These are phyloP conservation scores for Seriola quinqueradiata DNA, from an alignment of 2,113 vertebrate species.

Conservation along the genomic window DNA sequence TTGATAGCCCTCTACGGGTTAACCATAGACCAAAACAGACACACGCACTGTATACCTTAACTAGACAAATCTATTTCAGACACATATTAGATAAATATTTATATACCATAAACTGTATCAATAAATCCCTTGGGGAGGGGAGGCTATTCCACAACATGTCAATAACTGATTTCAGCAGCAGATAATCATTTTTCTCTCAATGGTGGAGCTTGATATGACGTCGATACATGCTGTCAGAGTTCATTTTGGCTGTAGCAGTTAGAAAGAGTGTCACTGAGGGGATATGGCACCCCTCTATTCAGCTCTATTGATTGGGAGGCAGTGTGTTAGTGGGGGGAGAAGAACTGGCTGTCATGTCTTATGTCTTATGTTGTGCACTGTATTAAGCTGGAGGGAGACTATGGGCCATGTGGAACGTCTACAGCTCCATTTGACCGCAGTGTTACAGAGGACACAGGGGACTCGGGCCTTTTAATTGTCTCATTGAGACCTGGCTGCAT, in stretches of 20 bases:
- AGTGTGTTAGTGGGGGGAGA: constrained; percentile 55
- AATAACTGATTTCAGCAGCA: constrained; percentile 98
- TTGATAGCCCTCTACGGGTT: constrained; percentile 89
- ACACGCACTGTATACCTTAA: constrained; percentile 81
- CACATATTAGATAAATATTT: constrained; percentile 99
- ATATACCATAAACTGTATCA: constrained; percentile 96
- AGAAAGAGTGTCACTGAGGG: constrained; percentile 54
- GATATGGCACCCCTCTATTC: constrained; percentile 74
- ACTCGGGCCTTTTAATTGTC: constrained; percentile 88
- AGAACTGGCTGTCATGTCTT: constrained; percentile 63
- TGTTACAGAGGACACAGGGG: constrained; percentile 85
- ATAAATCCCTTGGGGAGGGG: constrained; percentile 87
- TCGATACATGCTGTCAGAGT: constrained; percentile 90
- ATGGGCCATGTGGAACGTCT: constrained; percentile 45
- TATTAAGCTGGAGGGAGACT: constrained; percentile 58
- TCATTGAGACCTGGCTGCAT: constrained; percentile 86
- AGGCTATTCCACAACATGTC: constrained; percentile 94
- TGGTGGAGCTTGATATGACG: constrained; percentile 90
- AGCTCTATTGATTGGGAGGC: constrained; percentile 72
- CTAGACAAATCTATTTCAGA: constrained; percentile 91
- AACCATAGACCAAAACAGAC: constrained; percentile 84
- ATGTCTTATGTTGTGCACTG: constrained; percentile 42
- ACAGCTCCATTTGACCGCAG: constrained; percentile 75
- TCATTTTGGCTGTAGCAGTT: constrained; percentile 79
- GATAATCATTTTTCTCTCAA: constrained; percentile 92